Evolutionary conservation across 2,888 invertebrate genomes (phyloP), one percentile per base, ranked within the genome.

Genomic region (Hipparchia semele): DNA sequence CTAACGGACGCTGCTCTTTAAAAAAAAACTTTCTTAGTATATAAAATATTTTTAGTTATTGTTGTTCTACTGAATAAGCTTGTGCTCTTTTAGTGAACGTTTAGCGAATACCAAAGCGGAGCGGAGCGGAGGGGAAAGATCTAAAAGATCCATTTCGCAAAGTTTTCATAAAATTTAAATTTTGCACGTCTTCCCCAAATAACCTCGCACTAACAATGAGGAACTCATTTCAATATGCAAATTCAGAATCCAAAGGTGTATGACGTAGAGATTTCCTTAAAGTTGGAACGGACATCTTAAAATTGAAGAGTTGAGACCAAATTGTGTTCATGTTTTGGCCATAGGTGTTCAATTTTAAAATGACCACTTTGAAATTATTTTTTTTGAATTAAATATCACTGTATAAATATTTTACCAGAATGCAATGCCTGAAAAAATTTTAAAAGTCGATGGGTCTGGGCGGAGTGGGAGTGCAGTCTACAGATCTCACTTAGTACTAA

Each of bases 171-270:
- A 74, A 76, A 76, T 75, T 75, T 72, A 74, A 72, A 75, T 74
- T 72, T 74, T 67, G 54, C 75, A 76, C 75, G 74, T 76, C 74
- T 76, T 76, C 64, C 64, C 71, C 72, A 74, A 75, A 75, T 77
- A 77, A 76, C 75, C 76, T 71, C 74, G n/a, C 71, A 75, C 79
- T 73, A 76, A 72, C 77, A 71, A 76, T 78, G 72, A 75, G 72
- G 79, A 83, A 79, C 83, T 83, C 83, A 84, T 88, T 87, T 87
- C 82, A 84, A 84, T 85, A 88, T 88, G 88, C 85, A 86, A 88
- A 88, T 86, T 81, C 74, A 73, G 79, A 78, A 85, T 84, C 82
- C 81, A 81, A 80, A 79, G 81, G 80, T 74, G 77, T 79, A 82
- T 81, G 78, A 13, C 65, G 2, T 23, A 33, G 65, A 65, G 9